Evolutionary conservation across 2,888 invertebrate genomes (phyloP).

Genomic region (Pyrocoelia pectoralis): DNA sequence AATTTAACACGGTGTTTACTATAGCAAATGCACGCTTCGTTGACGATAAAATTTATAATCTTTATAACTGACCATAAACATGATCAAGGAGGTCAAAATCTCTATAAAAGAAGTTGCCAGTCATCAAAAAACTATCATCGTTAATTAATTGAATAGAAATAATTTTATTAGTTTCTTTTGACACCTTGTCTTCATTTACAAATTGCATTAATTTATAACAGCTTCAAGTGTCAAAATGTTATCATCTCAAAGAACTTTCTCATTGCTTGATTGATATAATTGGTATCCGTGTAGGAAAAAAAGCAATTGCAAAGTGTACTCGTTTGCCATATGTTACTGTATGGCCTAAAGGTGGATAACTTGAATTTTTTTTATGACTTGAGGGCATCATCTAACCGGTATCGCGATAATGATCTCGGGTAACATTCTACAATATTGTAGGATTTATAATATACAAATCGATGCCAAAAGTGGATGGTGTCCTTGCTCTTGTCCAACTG

Average conservation of each 20-base stretch:
- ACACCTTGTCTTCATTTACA: not conserved
- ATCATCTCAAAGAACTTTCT: not conserved
- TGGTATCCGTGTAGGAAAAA: not conserved
- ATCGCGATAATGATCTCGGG: not conserved
- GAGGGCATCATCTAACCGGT: not conserved
- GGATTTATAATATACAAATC: too few species aligned
- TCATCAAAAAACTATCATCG: not conserved
- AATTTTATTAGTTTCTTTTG: not conserved
- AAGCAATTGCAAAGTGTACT: not conserved
- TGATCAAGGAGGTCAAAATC: conserved; percentile 1
- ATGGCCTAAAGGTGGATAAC: not conserved
- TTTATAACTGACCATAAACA: not conserved
- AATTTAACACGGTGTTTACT: too few species aligned
- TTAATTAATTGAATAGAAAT: not conserved
- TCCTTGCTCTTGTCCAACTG: too few species aligned
- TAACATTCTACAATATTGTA: too few species aligned
- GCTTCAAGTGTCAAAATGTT: not conserved
- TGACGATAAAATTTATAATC: not conserved
- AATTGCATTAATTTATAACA: not conserved
- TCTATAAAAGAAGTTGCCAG: not conserved
- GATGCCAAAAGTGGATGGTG: too few species aligned
- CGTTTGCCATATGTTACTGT: not conserved
- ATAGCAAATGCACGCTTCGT: not conserved
- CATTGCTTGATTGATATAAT: not conserved
- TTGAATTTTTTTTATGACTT: not conserved